Evolutionary conservation across 2,113 vertebrate species (phyloP).

Genomic region (Amphiprion percula): DNA sequence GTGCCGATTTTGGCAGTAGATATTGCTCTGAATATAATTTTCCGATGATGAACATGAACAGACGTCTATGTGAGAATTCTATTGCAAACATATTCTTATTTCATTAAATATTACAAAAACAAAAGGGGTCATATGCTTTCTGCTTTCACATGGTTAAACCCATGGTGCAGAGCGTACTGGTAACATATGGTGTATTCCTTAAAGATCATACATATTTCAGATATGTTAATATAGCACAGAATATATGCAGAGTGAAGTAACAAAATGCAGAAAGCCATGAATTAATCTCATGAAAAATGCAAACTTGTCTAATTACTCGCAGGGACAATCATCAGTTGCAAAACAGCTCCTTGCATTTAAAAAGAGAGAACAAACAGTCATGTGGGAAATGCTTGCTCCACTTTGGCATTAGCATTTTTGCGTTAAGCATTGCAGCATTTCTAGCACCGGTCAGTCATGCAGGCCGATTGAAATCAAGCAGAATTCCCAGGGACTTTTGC

Average conservation of each 20-base stretch:
- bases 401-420: slow-evolving; percentile 51
- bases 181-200: slow-evolving; percentile 68
- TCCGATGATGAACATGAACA: slow-evolving; percentile 34
- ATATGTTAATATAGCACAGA: slow-evolving; percentile 71
- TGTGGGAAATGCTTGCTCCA: slow-evolving; percentile 13
- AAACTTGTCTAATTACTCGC: slow-evolving; percentile 73
- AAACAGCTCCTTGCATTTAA: slow-evolving; percentile 68
- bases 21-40: slow-evolving; percentile 24
- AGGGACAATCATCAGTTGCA: slow-evolving; percentile 67
- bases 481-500: slow-evolving; percentile 54
- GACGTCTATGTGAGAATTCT: slow-evolving; percentile 35
- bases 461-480: slow-evolving; percentile 49
- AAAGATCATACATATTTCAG: slow-evolving; percentile 76
- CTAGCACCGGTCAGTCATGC: slow-evolving; percentile 33
- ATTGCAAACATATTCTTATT: slow-evolving; percentile 37
- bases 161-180: slow-evolving; percentile 24
- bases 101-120: slow-evolving; percentile 43
- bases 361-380: slow-evolving; percentile 45
- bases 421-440: slow-evolving; percentile 39
- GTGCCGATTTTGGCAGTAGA: slow-evolving; percentile 22
- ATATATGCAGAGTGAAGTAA: slow-evolving; percentile 64
- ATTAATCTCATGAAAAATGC: slow-evolving; percentile 79
- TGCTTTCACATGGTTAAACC: slow-evolving; percentile 56
- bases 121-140: slow-evolving; percentile 56
- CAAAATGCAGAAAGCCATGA: slow-evolving; percentile 71